These are phyloP conservation scores for Pegea sp. DNA, from an alignment of 23 tunicate genomes.

Conservation along the genomic window DNA sequence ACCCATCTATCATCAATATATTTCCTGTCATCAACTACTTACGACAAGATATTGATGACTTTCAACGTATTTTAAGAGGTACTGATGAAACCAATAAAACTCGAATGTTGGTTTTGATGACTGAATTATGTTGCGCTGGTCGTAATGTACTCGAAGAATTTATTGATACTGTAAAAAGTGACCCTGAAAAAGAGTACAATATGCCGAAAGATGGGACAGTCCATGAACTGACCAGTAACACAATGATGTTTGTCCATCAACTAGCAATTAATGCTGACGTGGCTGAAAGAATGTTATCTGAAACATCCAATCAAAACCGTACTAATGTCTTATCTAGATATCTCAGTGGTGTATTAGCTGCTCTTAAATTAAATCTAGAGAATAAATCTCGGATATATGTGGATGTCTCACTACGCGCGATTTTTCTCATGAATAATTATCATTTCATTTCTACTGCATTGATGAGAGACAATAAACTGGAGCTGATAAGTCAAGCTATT, in stretches of 20 bases:
- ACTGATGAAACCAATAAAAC: background rate
- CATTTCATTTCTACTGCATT: constrained; percentile 43
- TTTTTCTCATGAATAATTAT: constrained; percentile 88
- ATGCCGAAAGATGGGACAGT: constrained; percentile 99
- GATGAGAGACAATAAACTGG: constrained; percentile 47
- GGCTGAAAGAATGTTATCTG: constrained; percentile 80
- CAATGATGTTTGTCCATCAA: constrained; percentile 90
- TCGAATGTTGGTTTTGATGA: too few relatives aligned
- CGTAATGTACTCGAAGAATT: background rate
- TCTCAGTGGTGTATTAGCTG: constrained; percentile 42
- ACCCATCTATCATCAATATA: constrained; percentile 50
- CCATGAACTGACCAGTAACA: constrained; percentile 86
- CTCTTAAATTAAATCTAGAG: constrained; percentile 66
- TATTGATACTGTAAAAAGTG: constrained; percentile 14
- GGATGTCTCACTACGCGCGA: constrained; percentile 38
- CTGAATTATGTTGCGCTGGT: too few relatives aligned
- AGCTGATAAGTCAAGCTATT: constrained; percentile 17
- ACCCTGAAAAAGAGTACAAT: constrained; percentile 77
- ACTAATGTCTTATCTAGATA: background rate
- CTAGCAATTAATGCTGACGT: constrained; percentile 54
- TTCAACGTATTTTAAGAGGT: constrained; percentile 21
- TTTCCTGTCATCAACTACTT: constrained; percentile 81
- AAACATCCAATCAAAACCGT: background rate
- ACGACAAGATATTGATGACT: constrained; percentile 13
- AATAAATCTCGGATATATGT: constrained; percentile 65